Evolutionary conservation across 2,888 invertebrate genomes (phyloP).

Genomic region (Drosophila anceps): DNA sequence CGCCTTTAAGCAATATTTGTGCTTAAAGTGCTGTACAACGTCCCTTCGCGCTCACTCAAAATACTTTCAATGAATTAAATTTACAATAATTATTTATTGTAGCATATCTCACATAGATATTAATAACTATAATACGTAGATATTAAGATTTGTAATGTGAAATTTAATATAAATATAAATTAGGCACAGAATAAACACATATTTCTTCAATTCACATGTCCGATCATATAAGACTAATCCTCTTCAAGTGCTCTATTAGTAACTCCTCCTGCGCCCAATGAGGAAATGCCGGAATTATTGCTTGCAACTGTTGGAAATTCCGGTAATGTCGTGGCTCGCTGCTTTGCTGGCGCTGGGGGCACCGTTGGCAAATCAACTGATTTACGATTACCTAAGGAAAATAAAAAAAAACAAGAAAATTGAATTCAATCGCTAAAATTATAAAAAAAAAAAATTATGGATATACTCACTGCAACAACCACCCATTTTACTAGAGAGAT

Average conservation of each 20-base stretch:
- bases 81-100: slow-evolving; percentile 4
- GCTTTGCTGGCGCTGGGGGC: slow-evolving; percentile 65
- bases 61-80: slow-evolving; percentile 4
- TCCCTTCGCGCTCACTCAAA: slow-evolving; percentile 14
- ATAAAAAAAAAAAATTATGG: background rate
- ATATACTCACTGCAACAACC: slow-evolving; percentile 70
- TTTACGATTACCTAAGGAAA: slow-evolving; percentile 67
- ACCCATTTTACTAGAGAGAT: slow-evolving; percentile 60
- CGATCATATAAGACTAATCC: slow-evolving; percentile 39
- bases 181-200: slow-evolving; percentile 15
- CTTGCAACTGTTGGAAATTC: slow-evolving; percentile 55
- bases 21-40: slow-evolving; percentile 13
- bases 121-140: background rate
- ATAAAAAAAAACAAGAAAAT: slow-evolving; percentile 1
- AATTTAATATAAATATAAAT: slow-evolving; percentile 8
- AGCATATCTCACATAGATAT: background rate
- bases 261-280: slow-evolving; percentile 32
- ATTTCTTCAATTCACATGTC: slow-evolving; percentile 4
- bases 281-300: slow-evolving; percentile 40
- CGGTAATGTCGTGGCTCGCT: slow-evolving; percentile 52
- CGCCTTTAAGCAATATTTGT: slow-evolving; percentile 8
- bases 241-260: slow-evolving; percentile 64
- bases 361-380: slow-evolving; percentile 75
- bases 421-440: too few species aligned
- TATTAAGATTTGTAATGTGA: background rate